Conservation (phyloP, 2,797 vertebrate species). For the Gouania willdenowi region DNA sequence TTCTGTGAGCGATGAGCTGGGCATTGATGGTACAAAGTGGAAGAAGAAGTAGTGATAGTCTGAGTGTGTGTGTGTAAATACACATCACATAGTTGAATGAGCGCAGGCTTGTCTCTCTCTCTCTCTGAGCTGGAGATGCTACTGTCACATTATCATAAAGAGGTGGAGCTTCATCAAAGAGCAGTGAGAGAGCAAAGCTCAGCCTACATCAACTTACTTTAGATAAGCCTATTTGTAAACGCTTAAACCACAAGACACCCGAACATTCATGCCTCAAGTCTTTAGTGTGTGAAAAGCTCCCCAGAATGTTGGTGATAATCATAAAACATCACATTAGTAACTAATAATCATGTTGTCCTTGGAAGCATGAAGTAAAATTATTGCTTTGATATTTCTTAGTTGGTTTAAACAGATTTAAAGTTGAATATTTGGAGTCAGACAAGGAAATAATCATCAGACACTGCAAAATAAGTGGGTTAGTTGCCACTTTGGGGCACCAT, state of each 20-base stretch:
- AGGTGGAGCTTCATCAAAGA: conserved; percentile 58
- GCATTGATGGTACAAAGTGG: conserved; percentile 33
- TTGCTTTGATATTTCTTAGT: too few species aligned
- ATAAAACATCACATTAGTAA: conserved; percentile 14
- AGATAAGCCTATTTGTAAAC: conserved; percentile 63
- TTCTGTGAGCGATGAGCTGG: conserved; percentile 41
- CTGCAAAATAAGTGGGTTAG: too few species aligned
- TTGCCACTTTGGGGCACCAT: too few species aligned
- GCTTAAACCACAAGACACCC: conserved; percentile 45
- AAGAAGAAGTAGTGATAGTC: conserved; percentile 22
- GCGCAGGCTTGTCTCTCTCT: conserved; percentile 64
- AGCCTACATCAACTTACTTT: conserved; percentile 68
- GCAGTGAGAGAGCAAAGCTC: conserved; percentile 49
- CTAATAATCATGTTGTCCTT: conserved; percentile 23
- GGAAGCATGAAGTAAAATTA: too few species aligned
- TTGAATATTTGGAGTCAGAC: too few species aligned
- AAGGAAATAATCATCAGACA: too few species aligned
- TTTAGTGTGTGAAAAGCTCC: conserved; percentile 18
- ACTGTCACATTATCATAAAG: conserved; percentile 74
- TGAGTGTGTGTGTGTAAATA: conserved; percentile 49
- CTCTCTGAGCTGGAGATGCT: conserved; percentile 69
- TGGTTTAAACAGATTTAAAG: too few species aligned
- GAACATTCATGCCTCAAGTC: conserved; percentile 35
- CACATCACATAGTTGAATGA: conserved; percentile 72
- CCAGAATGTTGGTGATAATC: conserved; percentile 21